Percentiles rank a stretch among this genome's conserved stretches.
These are phyloP conservation scores for Pyrgus malvae DNA, from an alignment of 2,888 invertebrate species.

Conservation along the genomic window DNA sequence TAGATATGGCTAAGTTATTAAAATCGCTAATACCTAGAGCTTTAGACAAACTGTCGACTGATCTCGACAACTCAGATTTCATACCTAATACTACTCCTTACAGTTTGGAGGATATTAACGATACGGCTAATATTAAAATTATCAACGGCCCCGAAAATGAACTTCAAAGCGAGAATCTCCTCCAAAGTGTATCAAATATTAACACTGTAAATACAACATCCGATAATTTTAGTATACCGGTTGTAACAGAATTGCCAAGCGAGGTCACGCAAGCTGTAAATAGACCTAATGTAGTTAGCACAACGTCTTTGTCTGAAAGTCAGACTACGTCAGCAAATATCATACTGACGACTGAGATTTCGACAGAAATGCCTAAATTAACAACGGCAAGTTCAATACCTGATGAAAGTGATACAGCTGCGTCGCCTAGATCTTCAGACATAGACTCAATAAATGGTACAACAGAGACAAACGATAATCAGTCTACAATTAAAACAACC, in stretches of 20 bases:
- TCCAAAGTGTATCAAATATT: slow-evolving; percentile 55
- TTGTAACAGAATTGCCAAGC: slow-evolving; percentile 33
- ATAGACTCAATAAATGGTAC: slow-evolving; percentile 11
- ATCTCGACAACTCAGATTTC: slow-evolving; percentile 58
- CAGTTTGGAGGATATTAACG: slow-evolving; percentile 74
- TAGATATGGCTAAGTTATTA: slow-evolving; percentile 77
- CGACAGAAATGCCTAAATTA: neutral
- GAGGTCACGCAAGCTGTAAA: slow-evolving; percentile 55
- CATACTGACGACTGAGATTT: slow-evolving; percentile 9
- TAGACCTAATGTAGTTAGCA: slow-evolving; percentile 48
- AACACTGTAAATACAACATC: slow-evolving; percentile 64
- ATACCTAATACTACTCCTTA: slow-evolving; percentile 71
- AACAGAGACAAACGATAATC: neutral
- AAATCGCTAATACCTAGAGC: slow-evolving; percentile 76
- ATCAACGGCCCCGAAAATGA: slow-evolving; percentile 36
- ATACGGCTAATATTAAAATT: slow-evolving; percentile 66
- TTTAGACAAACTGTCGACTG: slow-evolving; percentile 58
- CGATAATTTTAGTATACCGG: slow-evolving; percentile 43
- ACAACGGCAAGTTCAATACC: neutral
- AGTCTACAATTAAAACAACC: slow-evolving; percentile 15
- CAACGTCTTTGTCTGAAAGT: slow-evolving; percentile 47
- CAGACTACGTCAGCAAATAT: slow-evolving; percentile 44
- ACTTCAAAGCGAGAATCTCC: slow-evolving; percentile 47
- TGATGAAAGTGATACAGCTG: neutral
- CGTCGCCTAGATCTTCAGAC: slow-evolving; percentile 25